Evolutionary conservation across 2,888 invertebrate genomes (phyloP).

Genomic region (Callimorpha dominula): DNA sequence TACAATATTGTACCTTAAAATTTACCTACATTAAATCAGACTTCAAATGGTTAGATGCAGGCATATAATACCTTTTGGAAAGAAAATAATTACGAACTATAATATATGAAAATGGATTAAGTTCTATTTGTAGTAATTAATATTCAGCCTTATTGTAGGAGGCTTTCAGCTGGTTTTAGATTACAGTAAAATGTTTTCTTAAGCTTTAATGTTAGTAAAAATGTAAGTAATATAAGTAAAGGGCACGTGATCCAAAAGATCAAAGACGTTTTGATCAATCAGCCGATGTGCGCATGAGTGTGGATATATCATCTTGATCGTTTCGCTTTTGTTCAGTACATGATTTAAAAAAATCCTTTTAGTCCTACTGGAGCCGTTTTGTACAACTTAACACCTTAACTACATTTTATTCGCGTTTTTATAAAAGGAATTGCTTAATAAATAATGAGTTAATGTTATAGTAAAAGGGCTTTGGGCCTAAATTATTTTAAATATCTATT

Average conservation of each 20-base stretch:
- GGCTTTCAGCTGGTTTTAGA: constrained; percentile 35
- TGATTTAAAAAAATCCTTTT: not conserved
- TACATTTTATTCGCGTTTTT: no score
- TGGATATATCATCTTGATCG: constrained; percentile 68
- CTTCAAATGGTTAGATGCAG: constrained; percentile 21
- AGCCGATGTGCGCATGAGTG: constrained; percentile 67
- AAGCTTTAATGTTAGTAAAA: constrained; percentile 65
- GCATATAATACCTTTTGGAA: constrained; percentile 28
- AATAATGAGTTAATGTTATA: no score
- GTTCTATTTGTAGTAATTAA: constrained; percentile 13
- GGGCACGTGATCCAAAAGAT: constrained; percentile 81
- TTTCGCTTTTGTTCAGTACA: constrained; percentile 49
- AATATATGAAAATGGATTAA: constrained; percentile 39
- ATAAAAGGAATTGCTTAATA: no score
- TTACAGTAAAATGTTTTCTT: constrained; percentile 32
- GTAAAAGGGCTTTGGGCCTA: no score
- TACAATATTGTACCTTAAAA: constrained; percentile 33
- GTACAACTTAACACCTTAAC: no score
- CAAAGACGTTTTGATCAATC: constrained; percentile 81
- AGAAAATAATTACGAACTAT: constrained; percentile 25
- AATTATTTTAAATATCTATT: no score
- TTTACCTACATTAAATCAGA: constrained; percentile 5
- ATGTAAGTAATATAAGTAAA: constrained; percentile 80
- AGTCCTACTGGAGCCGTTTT: no score
- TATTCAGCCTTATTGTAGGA: constrained; percentile 17